Percentiles rank a stretch among this genome's conserved stretches.
These are phyloP conservation scores for Tipula confusa DNA, from an alignment of 2,888 invertebrate species.

Conservation along the genomic window DNA sequence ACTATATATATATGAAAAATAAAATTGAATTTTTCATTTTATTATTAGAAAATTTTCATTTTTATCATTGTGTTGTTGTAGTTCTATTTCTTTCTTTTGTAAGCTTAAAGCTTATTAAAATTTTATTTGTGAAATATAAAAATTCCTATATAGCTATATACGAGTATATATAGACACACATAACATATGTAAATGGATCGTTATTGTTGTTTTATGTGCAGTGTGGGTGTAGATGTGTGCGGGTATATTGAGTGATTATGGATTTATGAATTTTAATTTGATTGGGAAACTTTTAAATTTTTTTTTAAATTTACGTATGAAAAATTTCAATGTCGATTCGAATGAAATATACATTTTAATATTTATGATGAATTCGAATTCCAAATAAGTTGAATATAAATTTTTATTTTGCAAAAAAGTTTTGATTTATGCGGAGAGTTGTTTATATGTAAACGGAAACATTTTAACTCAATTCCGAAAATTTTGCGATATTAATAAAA, in stretches of 20 bases:
- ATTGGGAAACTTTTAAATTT: background rate
- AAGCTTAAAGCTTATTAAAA: background rate
- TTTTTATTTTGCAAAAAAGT: too few species aligned
- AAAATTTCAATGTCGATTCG: too few species aligned
- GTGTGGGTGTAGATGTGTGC: background rate
- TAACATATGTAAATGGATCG: background rate
- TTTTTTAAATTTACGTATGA: too few species aligned
- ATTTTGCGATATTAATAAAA: too few species aligned
- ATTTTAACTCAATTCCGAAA: too few species aligned
- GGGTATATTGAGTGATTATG: background rate
- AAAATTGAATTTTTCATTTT: slow-evolving; percentile 12
- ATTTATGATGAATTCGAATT: too few species aligned
- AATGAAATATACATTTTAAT: too few species aligned
- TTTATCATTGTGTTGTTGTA: background rate
- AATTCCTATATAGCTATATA: background rate
- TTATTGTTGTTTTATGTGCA: background rate
- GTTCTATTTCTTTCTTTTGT: background rate
- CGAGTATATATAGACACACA: too few species aligned
- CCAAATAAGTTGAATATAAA: too few species aligned
- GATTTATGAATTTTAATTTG: background rate
- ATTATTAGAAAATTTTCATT: background rate
- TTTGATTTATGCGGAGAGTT: too few species aligned
- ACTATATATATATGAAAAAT: background rate
- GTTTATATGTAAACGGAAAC: too few species aligned
- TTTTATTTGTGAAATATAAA: background rate